Evolutionary conservation across 1,140 invertebrate species (phyloP).

Genomic region (Magallana angulata): DNA sequence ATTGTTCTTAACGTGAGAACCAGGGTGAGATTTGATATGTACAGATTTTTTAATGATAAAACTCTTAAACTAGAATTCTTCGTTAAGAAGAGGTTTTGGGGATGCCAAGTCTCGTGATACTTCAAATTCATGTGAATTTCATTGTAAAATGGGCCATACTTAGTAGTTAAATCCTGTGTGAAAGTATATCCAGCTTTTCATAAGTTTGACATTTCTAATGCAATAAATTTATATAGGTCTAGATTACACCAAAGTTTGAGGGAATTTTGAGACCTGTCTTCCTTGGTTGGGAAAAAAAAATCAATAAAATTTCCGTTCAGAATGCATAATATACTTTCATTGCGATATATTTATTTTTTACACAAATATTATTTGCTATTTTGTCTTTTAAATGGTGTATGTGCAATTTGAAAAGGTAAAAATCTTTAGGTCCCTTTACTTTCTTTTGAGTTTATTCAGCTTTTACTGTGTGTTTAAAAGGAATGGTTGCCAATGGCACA

Average conservation of each 20-base stretch:
- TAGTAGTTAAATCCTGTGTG: conserved; percentile 27
- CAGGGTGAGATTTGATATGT: neutral
- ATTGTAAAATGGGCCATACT: conserved; percentile 31
- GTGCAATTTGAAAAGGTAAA: neutral
- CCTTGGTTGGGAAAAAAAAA: neutral
- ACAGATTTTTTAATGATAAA: conserved; percentile 35
- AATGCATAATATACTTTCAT: neutral
- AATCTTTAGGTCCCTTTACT: conserved; percentile 4
- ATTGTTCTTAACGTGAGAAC: conserved; percentile 25
- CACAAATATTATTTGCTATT: conserved; percentile 20
- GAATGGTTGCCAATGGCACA: conserved; percentile 7
- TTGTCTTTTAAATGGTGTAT: neutral
- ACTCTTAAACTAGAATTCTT: conserved; percentile 14
- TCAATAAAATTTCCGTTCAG: neutral
- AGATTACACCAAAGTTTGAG: neutral
- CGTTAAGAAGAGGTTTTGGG: conserved; percentile 9
- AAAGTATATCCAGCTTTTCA: neutral
- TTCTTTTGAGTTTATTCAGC: neutral
- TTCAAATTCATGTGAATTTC: conserved; percentile 28
- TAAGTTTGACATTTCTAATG: conserved; percentile 20
- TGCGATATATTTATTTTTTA: neutral
- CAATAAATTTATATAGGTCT: neutral
- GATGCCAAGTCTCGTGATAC: conserved; percentile 15
- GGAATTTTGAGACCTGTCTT: neutral
- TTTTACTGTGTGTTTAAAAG: neutral